These are phyloP conservation scores for Halesus radiatus DNA, from an alignment of 1,140 invertebrate species.

Conservation along the genomic window DNA sequence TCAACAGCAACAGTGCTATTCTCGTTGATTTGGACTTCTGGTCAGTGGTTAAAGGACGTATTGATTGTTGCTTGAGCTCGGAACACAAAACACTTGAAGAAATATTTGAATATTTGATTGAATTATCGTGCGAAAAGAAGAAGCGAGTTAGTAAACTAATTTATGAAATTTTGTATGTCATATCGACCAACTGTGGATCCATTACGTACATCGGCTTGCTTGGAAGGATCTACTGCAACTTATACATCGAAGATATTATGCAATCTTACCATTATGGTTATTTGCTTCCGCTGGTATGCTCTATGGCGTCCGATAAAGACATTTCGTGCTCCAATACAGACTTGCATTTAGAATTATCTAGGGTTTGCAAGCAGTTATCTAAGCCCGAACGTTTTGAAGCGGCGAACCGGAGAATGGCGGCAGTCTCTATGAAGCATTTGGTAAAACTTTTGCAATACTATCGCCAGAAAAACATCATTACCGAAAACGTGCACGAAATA, in stretches of 20 bases:
- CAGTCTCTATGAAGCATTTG: constrained; percentile 64
- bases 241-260: constrained; percentile 40
- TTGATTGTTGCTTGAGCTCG: neutral
- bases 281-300: constrained; percentile 62
- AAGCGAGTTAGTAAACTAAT: constrained; percentile 22
- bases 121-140: constrained; percentile 10
- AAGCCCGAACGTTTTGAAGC: constrained; percentile 61
- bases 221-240: constrained; percentile 19
- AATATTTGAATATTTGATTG: constrained; percentile 26
- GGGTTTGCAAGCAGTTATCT: constrained; percentile 60
- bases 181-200: neutral
- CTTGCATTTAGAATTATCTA: constrained; percentile 57
- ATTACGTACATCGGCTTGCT: neutral
- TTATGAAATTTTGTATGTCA: constrained; percentile 38
- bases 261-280: constrained; percentile 60
- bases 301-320: constrained; percentile 44
- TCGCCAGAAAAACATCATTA: constrained; percentile 20
- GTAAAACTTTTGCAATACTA: constrained; percentile 57
- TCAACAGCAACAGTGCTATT: constrained; percentile 23
- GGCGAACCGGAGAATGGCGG: constrained; percentile 63
- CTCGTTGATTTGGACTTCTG: constrained; percentile 26
- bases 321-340: constrained; percentile 30
- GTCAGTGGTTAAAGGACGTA: constrained; percentile 28
- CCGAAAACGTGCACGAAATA: constrained; percentile 50
- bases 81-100: neutral